Base-by-base conservation (phyloP, 2,797 vertebrate species). In the Allobates femoralis region DNA sequence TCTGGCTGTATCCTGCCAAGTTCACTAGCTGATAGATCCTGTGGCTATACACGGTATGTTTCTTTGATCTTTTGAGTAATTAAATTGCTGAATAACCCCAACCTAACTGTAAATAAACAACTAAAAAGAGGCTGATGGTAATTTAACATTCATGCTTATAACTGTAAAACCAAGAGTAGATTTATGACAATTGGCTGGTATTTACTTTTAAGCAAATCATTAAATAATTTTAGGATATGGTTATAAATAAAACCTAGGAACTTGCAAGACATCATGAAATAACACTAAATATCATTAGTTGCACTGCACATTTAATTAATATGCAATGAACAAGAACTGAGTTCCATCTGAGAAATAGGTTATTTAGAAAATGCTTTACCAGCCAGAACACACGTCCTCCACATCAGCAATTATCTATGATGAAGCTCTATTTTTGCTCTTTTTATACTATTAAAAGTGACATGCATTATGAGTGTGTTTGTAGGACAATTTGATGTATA, bases 401-500 rank as follows among this genome's bases (percentile, higher is more conserved):
- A 23, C 5, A 37, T 53, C 30, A 37, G 76, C 32, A 30, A 51
- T 69, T 69, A 51, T 51, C 26, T 21, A 3, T 51, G 62, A 81
- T 53, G 32, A 51, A 32, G 67, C 41, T 30, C 28, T 53, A 66
- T 60, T 64, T 15, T 19, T 53, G 14, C 32, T 64, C n/a, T 64
- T 30, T 66, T 75, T 60, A 30, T 28, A 34, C 46, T 41, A n/a
- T 23, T n/a, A 5, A 55, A 56, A 34, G 37, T 75, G n/a, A 50
- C 34, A 84, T 64, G 37, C 34, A 60, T 23, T 37, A 73, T 79
- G 16, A 28, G 37, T 60, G 26, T 84, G 71, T 84, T 76, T 75
- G 56, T 51, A 73, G 58, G 84, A 10, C 10, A 34, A 21, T 67
- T 85, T 71, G 53, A 71, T 80, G 15, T 15, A 56, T 50, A 41